Evolutionary conservation across 2,797 vertebrate genomes (phyloP), one percentile per base, ranked within the genome.

Genomic region (Alectoris magna): DNA sequence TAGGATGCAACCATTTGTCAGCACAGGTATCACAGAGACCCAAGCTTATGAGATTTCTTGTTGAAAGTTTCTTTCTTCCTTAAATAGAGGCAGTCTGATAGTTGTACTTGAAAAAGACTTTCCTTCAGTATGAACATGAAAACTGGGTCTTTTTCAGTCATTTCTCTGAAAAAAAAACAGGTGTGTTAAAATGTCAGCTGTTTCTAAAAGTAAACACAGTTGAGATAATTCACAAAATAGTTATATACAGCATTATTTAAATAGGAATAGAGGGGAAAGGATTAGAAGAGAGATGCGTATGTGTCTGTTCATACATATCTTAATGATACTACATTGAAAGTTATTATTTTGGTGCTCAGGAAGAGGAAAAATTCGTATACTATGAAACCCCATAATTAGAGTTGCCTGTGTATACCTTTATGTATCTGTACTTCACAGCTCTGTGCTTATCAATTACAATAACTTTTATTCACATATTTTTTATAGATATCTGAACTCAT

Each of bases 141-240:
- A 66, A 34, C 27, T 68, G 13, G 13, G 27, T 6, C 0, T 58
- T 87, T 90, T 88, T 10, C 9, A 27, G 64, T 76, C 82, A 79
- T 43, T 58, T 87, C 5, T 85, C 60, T 81, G 38, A 10, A 41
- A 51, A 89, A 89, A 53, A 89, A 67, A 11, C 7, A 21, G 29
- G 29, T 29, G 16, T 10, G 17, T 18, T 55, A 31, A 55, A 55
- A 55, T 18, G 49, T 94, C 68, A 89, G 7, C 43, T 78, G 10
- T 73, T 92, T 90, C 85, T 92, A 75, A 94, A 88, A 75, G 81
- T 72, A 78, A 83, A 26, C 39, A 19, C 31, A 90, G 49, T 43
- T 53, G 48, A 86, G 41, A 79, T 84, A 58, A 89, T 89, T 75
- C 80, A 70, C n/a, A 71, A 72, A 91, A 80, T 38, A 34, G 36